Conservation (phyloP, 2,888 invertebrate species). For the Fragum whitleyi region DNA sequence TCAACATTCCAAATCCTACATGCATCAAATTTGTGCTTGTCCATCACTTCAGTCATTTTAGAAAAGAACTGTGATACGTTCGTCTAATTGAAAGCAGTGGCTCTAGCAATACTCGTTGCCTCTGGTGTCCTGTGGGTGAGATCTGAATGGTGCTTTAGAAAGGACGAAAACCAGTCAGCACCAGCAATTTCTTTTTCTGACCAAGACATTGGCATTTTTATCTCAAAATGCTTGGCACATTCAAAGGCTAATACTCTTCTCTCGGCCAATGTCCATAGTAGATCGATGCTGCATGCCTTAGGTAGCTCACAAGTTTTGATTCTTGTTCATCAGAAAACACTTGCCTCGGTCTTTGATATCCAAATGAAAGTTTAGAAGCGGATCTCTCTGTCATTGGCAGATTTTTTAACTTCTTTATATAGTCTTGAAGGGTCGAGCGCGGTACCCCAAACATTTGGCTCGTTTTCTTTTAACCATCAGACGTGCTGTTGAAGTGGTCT, state of each 20-base stretch:
- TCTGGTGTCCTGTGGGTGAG: conserved; percentile 28
- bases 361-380: conserved; percentile 21
- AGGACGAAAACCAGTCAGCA: conserved; percentile 31
- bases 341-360: conserved; percentile 42
- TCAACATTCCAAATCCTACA: conserved; percentile 51
- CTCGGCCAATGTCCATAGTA: conserved; percentile 50
- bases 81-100: conserved; percentile 32
- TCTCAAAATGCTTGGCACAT: conserved; percentile 34
- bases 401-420: conserved; percentile 34
- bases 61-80: conserved; percentile 31
- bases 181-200: conserved; percentile 21
- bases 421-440: conserved; percentile 33
- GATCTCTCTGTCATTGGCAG: conserved; percentile 33
- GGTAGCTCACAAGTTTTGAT: conserved; percentile 22
- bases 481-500: background rate
- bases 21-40: conserved; percentile 18
- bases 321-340: conserved; percentile 46
- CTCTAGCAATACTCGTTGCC: conserved; percentile 43
- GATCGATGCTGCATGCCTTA: conserved; percentile 35
- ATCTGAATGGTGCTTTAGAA: conserved; percentile 27
- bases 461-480: background rate
- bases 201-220: conserved; percentile 45
- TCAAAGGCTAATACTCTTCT: conserved; percentile 49
- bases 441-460: background rate
- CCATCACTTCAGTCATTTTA: conserved; percentile 23